Conservation (phyloP, 2,888 invertebrate genomes). For the Polyploca ridens region DNA sequence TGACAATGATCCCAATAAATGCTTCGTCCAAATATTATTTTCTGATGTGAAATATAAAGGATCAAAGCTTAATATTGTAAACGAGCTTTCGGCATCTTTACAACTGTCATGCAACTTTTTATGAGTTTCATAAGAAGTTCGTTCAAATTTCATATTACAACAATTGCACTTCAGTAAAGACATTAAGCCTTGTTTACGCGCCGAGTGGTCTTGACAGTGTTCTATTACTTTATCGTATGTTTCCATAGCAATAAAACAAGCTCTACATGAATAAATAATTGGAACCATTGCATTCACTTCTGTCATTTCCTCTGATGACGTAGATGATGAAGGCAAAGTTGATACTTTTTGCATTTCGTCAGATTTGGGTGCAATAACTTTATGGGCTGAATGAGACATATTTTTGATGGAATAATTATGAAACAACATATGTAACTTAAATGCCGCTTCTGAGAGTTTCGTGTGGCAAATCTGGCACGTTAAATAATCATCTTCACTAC, state of each 20-base stretch:
- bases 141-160: constrained; percentile 50
- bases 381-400: neutral
- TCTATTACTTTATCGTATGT: constrained; percentile 62
- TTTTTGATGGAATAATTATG: constrained; percentile 51
- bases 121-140: constrained; percentile 41
- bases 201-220: constrained; percentile 66
- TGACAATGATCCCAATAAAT: constrained; percentile 53
- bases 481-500: constrained; percentile 45
- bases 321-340: neutral
- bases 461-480: constrained; percentile 58
- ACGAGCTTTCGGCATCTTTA: constrained; percentile 20
- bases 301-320: neutral
- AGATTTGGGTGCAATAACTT: neutral
- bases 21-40: constrained; percentile 57
- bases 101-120: constrained; percentile 36
- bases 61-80: constrained; percentile 53
- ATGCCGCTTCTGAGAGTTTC: constrained; percentile 54
- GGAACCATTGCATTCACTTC: neutral
- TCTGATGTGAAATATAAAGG: constrained; percentile 54
- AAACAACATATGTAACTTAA: constrained; percentile 62
- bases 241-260: constrained; percentile 52
- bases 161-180: constrained; percentile 36
- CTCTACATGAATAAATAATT: constrained; percentile 52
- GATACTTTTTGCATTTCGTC: neutral
- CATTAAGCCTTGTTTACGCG: constrained; percentile 26